Conservation (phyloP, 2,113 vertebrate genomes). For the Ciconia boyciana region DNA sequence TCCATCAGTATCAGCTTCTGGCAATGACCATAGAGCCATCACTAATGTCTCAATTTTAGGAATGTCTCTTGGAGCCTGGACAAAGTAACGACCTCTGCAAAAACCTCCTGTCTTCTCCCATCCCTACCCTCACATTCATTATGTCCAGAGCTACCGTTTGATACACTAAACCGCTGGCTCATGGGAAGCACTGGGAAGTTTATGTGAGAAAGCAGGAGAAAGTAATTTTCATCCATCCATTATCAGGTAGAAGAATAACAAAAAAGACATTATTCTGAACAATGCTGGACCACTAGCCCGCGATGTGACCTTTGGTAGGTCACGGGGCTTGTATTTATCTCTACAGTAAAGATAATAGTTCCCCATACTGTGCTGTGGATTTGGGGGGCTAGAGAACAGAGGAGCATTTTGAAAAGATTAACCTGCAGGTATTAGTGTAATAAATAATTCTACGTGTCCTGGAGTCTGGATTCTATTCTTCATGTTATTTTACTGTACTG, state of each 20-base stretch:
- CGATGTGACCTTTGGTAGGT: neutral
- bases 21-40: neutral
- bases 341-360: neutral
- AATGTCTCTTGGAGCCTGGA: neutral
- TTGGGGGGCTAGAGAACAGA: neutral
- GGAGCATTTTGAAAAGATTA: neutral
- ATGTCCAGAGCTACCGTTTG: neutral
- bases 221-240: neutral
- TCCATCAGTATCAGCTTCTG: neutral
- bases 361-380: neutral
- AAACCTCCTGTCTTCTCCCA: neutral
- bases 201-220: neutral
- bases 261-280: neutral
- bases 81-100: neutral
- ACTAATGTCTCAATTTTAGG: neutral
- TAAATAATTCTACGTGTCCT: neutral
- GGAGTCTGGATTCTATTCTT: neutral
- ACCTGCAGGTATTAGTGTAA: neutral
- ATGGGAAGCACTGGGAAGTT: neutral
- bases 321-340: neutral
- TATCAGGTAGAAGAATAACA: neutral
- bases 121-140: neutral
- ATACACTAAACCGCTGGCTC: neutral
- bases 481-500: neutral
- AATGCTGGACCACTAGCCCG: neutral